A percentile compares a stretch with the other conserved stretches of the same genome.
Evolutionary conservation across 2,113 vertebrate genomes (phyloP).

Genomic region (Hepsetus odoe): DNA sequence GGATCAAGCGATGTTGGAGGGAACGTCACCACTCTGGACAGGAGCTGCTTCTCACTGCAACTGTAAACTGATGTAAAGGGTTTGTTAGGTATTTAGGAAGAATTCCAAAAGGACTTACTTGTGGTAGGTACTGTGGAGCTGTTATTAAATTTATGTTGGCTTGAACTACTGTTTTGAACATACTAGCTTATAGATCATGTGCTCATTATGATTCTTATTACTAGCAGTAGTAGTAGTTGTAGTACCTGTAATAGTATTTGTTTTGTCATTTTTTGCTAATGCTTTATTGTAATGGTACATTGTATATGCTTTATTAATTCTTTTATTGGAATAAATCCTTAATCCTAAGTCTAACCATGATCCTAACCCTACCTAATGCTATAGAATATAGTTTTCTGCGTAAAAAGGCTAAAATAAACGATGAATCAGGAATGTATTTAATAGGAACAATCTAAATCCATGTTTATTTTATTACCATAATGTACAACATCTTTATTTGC

Average conservation of each 20-base stretch:
- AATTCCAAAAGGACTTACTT: background rate
- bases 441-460: no score
- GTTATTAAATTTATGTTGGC: background rate
- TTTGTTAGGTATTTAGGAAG: constrained; percentile 4
- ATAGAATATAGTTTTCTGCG: background rate
- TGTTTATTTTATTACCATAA: no score
- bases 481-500: no score
- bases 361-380: background rate
- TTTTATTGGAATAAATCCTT: no score
- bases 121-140: constrained; percentile 18
- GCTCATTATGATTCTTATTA: background rate
- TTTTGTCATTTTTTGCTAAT: no score
- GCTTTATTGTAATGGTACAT: background rate
- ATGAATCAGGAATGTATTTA: no score
- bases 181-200: background rate
- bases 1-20: constrained; percentile 18
- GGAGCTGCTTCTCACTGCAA: background rate
- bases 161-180: background rate
- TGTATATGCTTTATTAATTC: no score
- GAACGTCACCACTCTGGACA: background rate
- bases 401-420: no score
- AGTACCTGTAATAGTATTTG: background rate
- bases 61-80: background rate
- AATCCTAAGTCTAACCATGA: no score
- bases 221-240: background rate